Base-by-base conservation (phyloP, 2,888 invertebrate species). In the Pseudolycoriella hygida region DNA sequence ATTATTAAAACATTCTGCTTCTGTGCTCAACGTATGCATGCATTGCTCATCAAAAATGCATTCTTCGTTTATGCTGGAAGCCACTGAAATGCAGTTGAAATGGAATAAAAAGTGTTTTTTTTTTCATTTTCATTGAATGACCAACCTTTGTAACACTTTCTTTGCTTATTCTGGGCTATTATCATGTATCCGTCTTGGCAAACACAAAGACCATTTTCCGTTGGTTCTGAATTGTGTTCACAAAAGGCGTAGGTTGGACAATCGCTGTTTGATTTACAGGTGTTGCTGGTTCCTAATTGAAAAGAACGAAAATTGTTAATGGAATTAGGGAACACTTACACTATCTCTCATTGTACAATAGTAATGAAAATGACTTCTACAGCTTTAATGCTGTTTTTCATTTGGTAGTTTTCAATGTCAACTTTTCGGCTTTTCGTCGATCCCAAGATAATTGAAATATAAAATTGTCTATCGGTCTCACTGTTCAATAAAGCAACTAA, bases 11-110 rank as follows among this genome's bases (percentile, higher is more conserved):
- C 66, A 66, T 52, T 60, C 57, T 37, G 65, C 59, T 47, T 57
- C 55, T 19, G 56, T 53, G n/a, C 51, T 51, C 8, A 54, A 41
- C 32, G 60, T 57, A 53, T 64, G 62, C 50, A 58, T 60, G 51
- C 66, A 66, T 48, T 64, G 63, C 15, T 59, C 51, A 50, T 64
- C 55, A 48, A 56, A 56, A 20, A 50, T 51, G 49, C 66, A 66
- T 1, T 55, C 49, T 47, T 64, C 64, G 18, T 58, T 58, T 44
- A 63, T 52, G 25, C 51, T 48, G 32, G 49, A 50, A 5, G 61
- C 61, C 45, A 58, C 61, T 61, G 52, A 42, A 45, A 25, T 25
- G 25, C 25, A 25, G n/a, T n/a, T n/a, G n/a, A n/a, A n/a, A n/a
- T 47, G 50, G 5, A 17, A 40, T 17, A 40, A 40, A 37, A 5